Base-by-base conservation (phyloP, 2,888 invertebrate genomes). In the Philopedon plagiatum region DNA sequence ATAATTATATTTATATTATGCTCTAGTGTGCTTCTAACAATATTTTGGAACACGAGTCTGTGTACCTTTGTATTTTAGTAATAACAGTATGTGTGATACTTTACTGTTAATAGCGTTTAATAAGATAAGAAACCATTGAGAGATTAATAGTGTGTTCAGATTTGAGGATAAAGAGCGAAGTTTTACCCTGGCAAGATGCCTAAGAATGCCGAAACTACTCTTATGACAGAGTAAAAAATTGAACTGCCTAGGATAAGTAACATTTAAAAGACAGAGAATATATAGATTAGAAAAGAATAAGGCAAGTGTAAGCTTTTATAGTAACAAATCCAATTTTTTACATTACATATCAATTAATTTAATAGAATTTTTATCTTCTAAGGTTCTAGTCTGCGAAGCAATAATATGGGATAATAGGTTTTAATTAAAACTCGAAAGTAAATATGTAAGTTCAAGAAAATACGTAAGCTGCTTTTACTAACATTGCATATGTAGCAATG, bases 1-100 rank as follows among this genome's bases (percentile, higher is more conserved):
- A 68, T 61, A 68, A 61, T 61, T 68, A 61, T 61, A 34, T 51
- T 60, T 60, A 51, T 67, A 57, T 34, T 37, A 51, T 19, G 49
- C 19, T 51, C 51, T 63, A 63, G 51, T 34, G 15, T 63, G 29
- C 51, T 18, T 23, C 34, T 15, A 51, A 49, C 34, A 63, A 63
- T 51, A 51, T 63, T 29, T 49, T 29, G 49, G 29, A 61, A 46
- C 29, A 29, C 18, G 41, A 9, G 60, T 60, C 61, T 46, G 23
- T 46, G n/a, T 46, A 23, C 46, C 21, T 46, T 39, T 46, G 23
- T 21, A 21, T 46, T 46, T 11, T 23, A 46, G 21, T 19, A 46
- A 46, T 46, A 46, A 23, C 21, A 46, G 1, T 39, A 9, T 46
- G 11, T 46, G 46, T 5, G 11, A n/a, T 46, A 46, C 21, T 23